phyloP scores from a whole-genome alignment of 2,113 vertebrate species.

The Brienomyrus brachyistius region DNA sequence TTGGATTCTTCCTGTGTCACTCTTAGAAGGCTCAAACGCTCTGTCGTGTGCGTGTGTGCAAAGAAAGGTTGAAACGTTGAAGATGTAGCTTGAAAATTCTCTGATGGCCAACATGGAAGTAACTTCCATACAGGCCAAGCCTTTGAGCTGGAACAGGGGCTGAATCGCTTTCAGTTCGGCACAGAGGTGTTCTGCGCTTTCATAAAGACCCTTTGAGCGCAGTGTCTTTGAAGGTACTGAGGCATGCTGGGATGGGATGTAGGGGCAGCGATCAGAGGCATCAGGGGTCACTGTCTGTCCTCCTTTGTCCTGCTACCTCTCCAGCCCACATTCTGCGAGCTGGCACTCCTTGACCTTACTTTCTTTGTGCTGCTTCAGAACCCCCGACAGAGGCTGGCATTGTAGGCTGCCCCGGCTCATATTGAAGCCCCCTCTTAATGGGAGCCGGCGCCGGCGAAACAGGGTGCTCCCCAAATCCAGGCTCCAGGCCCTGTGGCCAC shows the following conservation, averaged over 20 bases:
- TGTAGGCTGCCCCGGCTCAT: neutral
- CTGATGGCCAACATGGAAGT: neutral
- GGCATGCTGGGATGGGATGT: neutral
- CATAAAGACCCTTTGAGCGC: conserved; percentile 17
- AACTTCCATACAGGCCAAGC: neutral
- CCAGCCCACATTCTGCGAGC: neutral
- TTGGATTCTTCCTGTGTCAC: neutral
- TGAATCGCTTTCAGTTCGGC: neutral
- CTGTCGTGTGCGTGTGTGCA: neutral
- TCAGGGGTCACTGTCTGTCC: neutral
- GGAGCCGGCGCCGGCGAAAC: neutral
- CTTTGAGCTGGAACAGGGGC: neutral
- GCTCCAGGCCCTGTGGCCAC: neutral
- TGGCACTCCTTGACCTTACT: neutral
- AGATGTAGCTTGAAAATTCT: neutral
- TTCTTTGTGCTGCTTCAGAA: neutral
- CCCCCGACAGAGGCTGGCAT: neutral
- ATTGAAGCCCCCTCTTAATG: neutral
- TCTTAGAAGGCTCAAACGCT: neutral
- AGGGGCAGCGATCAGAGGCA: neutral
- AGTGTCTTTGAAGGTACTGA: neutral
- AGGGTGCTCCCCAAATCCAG: neutral
- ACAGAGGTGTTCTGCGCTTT: neutral
- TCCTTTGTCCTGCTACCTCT: neutral
- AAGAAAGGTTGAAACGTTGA: neutral